Evolutionary conservation across 2,888 invertebrate species (phyloP), one percentile per base, ranked within the genome.

Genomic region (Andrena hattorfiana): DNA sequence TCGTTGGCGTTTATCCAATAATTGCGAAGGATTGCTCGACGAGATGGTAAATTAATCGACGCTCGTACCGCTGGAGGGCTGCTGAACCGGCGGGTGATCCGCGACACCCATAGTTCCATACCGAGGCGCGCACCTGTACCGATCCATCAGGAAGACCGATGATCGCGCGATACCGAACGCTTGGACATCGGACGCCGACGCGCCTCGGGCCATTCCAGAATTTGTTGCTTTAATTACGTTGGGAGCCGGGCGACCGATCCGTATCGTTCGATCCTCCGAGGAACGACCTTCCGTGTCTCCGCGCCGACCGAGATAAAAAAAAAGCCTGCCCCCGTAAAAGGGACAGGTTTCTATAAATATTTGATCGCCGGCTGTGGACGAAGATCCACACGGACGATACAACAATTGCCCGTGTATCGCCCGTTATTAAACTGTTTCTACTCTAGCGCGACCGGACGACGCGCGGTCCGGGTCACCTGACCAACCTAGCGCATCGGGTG

Each of bases 81-180:
- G 56, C 68, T 10, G 54, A n/a, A 48, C 42, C 49, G 70, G 66
- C 81, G 83, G 83, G 66, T 77, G 83, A 87, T 87, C 63, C 81
- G 32, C 54, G 76, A 78, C 83, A 73, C 74, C 76, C 71, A 81
- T 87, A 88, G 88, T 87, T 80, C 88, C 87, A 87, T 90, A 89
- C 89, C 89, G 89, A 83, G 89, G 68, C 87, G 81, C 85, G 90
- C 92, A 92, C 91, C 92, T 92, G 92, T 92, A 88, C 87, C 91
- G 90, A 92, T 92, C 90, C 90, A 91, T 92, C 92, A 92, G 83
- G 83, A 84, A 89, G 90, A 90, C 87, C 89, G 92, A 91, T 90
- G 87, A 86, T 81, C 85, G 75, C 35, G 84, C 89, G 92, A 91
- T 92, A 92, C 87, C 85, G 83, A 77, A 79, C 78, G 78, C 49